Percentiles rank a stretch among this genome's conserved stretches.
These are phyloP conservation scores for Hypena proboscidalis DNA, from an alignment of 2,888 invertebrate genomes.

Conservation along the genomic window DNA sequence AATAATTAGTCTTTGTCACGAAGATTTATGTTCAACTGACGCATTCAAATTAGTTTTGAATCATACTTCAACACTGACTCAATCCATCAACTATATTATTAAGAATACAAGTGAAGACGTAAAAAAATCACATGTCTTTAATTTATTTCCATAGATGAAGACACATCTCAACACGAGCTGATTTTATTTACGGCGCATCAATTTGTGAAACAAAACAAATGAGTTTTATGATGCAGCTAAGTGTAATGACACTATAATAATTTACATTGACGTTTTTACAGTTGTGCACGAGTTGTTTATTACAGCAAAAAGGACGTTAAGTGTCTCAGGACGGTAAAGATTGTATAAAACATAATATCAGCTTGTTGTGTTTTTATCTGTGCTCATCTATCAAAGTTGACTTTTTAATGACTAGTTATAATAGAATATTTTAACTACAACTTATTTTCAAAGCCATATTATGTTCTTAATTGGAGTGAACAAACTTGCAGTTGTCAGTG, in stretches of 20 bases:
- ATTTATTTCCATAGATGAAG: background rate
- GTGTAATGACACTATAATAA: slow-evolving; percentile 36
- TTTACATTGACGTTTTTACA: slow-evolving; percentile 53
- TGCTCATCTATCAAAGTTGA: slow-evolving; percentile 50
- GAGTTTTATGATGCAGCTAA: slow-evolving; percentile 30
- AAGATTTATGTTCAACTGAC: too few species aligned
- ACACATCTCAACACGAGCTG: slow-evolving; percentile 1
- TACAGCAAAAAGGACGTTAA: slow-evolving; percentile 53
- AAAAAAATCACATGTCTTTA: background rate
- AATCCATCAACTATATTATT: too few species aligned
- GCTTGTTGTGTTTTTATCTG: slow-evolving; percentile 40
- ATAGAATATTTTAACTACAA: too few species aligned
- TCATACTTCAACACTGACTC: too few species aligned
- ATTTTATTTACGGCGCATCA: slow-evolving; percentile 11
- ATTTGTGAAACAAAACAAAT: slow-evolving; percentile 41
- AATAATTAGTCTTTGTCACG: slow-evolving; percentile 28
- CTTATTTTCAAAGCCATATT: too few species aligned
- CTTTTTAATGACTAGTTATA: slow-evolving; percentile 39
- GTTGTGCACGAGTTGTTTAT: slow-evolving; percentile 52
- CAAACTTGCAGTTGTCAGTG: too few species aligned
- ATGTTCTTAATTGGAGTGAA: too few species aligned
- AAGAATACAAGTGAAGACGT: too few species aligned
- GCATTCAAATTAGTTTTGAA: too few species aligned
- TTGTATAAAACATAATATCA: slow-evolving; percentile 45
- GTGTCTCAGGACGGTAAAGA: slow-evolving; percentile 45